phyloP scores from a whole-genome alignment of 2,888 invertebrate species.

The Zhuqinia jingwanae region DNA sequence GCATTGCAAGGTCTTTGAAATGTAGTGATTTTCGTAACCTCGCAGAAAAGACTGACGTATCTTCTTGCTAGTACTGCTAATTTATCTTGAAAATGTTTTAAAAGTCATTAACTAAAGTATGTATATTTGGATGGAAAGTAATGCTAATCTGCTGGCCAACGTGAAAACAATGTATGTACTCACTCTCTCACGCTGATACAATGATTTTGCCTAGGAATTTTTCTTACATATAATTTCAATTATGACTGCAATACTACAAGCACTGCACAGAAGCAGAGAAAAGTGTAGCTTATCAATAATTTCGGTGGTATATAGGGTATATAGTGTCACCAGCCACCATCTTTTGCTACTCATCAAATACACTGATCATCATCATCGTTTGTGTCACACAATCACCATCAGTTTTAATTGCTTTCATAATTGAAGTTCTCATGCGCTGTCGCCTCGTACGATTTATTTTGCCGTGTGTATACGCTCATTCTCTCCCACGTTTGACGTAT shows the following conservation, averaged over 20 bases:
- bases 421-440: conserved; percentile 78
- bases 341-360: background rate
- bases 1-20: no score
- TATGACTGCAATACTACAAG: conserved; percentile 58
- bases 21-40: background rate
- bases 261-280: background rate
- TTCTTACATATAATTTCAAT: conserved; percentile 51
- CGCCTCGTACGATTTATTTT: conserved; percentile 76
- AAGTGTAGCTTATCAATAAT: background rate
- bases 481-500: background rate
- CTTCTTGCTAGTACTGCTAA: conserved; percentile 37
- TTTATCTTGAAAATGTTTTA: conserved; percentile 38
- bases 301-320: conserved; percentile 7
- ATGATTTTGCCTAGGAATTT: conserved; percentile 76
- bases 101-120: no score
- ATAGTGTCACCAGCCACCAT: background rate
- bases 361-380: background rate
- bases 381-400: conserved; percentile 18
- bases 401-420: conserved; percentile 64
- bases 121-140: background rate
- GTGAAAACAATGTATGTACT: no score
- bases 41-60: conserved; percentile 71
- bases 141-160: no score
- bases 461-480: background rate
- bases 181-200: conserved; percentile 28